Percentiles rank a stretch among this genome's conserved stretches.
Evolutionary conservation across 2,113 vertebrate genomes (phyloP).

Genomic region (Atractosteus spatula): DNA sequence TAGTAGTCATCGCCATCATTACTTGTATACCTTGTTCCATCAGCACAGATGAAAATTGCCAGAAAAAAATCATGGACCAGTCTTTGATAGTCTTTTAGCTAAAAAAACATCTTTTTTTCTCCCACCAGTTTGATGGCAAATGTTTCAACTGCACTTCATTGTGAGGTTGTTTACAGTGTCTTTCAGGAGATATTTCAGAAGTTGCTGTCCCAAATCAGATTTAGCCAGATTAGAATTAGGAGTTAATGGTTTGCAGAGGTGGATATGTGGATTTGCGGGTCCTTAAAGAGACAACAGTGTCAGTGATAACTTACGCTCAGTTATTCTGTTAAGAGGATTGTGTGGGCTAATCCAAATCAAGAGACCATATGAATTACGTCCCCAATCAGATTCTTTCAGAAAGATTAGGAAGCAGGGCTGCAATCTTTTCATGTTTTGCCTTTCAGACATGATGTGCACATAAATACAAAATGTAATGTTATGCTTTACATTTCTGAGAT

Average conservation of each 20-base stretch:
- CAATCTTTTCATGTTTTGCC: constrained; percentile 50
- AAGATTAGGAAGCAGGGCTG: constrained; percentile 57
- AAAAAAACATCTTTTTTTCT: no score
- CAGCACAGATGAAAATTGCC: no score
- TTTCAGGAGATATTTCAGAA: constrained; percentile 46
- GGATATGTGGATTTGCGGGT: constrained; percentile 47
- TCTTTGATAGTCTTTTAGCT: no score
- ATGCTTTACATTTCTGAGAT: no score
- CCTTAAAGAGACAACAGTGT: constrained; percentile 62
- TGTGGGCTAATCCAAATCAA: constrained; percentile 72
- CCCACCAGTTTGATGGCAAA: no score
- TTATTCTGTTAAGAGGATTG: constrained; percentile 72
- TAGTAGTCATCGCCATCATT: no score
- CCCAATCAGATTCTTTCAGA: constrained; percentile 72
- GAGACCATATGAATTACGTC: constrained; percentile 82
- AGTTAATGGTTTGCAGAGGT: constrained; percentile 47
- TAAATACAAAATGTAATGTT: no score
- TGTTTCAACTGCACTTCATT: no score
- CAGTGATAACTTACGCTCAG: constrained; percentile 66
- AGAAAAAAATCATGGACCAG: no score
- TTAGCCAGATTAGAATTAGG: constrained; percentile 51
- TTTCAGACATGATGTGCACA: no score
- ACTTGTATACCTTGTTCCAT: no score
- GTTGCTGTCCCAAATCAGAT: constrained; percentile 65
- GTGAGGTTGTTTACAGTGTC: constrained; percentile 43